Conservation (phyloP, 2,888 invertebrate species). For the Sesia apiformis region DNA sequence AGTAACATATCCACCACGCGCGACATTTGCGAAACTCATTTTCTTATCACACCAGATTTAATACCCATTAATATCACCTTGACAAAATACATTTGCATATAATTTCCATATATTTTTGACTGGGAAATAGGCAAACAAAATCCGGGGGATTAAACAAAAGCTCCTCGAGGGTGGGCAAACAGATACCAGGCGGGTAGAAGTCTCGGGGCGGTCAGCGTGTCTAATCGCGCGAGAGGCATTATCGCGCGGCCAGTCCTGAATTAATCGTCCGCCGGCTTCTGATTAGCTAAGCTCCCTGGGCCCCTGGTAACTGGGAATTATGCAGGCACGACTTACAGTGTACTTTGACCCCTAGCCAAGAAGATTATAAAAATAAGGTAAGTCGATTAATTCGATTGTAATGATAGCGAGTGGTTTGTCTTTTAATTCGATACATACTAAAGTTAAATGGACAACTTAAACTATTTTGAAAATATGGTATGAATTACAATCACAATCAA, state of each 20-base stretch:
- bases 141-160: constrained; percentile 14
- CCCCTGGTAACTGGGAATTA: constrained; percentile 55
- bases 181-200: constrained; percentile 45
- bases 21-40: too few species aligned
- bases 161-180: constrained; percentile 5
- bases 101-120: background rate
- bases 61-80: background rate
- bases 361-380: constrained; percentile 20
- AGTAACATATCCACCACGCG: too few species aligned
- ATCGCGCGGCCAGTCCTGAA: constrained; percentile 52
- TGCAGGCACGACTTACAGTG: constrained; percentile 53
- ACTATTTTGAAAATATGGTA: too few species aligned
- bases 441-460: too few species aligned
- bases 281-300: constrained; percentile 65
- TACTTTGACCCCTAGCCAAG: constrained; percentile 24
- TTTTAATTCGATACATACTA: too few species aligned
- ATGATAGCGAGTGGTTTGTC: background rate
- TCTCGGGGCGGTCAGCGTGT: constrained; percentile 55
- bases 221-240: constrained; percentile 69
- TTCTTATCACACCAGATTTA: background rate
- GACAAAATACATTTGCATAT: background rate
- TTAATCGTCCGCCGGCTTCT: constrained; percentile 62
- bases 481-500: too few species aligned
- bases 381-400: constrained; percentile 1
- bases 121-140: background rate